A percentile compares a stretch with the other conserved stretches of the same genome.
These are phyloP conservation scores for Criorhina ranunculi DNA, from an alignment of 2,888 invertebrate genomes.

Conservation along the genomic window DNA sequence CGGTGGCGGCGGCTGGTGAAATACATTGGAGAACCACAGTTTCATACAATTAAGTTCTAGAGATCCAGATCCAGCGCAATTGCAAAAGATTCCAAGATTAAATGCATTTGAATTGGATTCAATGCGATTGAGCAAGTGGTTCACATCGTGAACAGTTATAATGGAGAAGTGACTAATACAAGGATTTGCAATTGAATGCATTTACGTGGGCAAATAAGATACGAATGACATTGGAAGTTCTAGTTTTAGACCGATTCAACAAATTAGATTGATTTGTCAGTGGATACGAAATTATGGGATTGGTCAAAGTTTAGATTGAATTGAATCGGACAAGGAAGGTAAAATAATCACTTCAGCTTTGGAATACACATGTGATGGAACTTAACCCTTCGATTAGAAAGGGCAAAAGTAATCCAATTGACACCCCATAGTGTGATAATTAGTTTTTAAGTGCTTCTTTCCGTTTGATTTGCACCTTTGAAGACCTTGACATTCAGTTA, in stretches of 20 bases:
- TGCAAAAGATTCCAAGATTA: constrained; percentile 27
- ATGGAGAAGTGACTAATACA: constrained; percentile 46
- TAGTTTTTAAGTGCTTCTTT: background rate
- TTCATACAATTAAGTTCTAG: constrained; percentile 33
- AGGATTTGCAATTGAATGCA: constrained; percentile 25
- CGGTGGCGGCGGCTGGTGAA: no score
- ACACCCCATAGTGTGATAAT: background rate
- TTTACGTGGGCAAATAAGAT: constrained; percentile 24
- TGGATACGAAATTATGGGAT: constrained; percentile 18
- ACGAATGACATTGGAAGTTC: constrained; percentile 46
- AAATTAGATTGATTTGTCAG: constrained; percentile 17
- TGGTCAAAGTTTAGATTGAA: constrained; percentile 39
- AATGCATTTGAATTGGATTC: constrained; percentile 36
- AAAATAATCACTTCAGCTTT: background rate
- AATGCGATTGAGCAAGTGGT: constrained; percentile 53
- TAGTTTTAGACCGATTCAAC: constrained; percentile 34
- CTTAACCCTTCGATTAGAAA: background rate
- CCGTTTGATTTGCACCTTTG: no score
- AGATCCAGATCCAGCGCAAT: constrained; percentile 5
- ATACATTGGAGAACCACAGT: constrained; percentile 12
- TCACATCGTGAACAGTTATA: constrained; percentile 27
- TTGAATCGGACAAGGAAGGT: constrained; percentile 34
- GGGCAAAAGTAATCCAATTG: constrained; percentile 38
- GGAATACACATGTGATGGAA: constrained; percentile 15
- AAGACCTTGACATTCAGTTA: no score